These are phyloP conservation scores for Callimorpha dominula DNA, from an alignment of 2,888 invertebrate species.

Conservation along the genomic window DNA sequence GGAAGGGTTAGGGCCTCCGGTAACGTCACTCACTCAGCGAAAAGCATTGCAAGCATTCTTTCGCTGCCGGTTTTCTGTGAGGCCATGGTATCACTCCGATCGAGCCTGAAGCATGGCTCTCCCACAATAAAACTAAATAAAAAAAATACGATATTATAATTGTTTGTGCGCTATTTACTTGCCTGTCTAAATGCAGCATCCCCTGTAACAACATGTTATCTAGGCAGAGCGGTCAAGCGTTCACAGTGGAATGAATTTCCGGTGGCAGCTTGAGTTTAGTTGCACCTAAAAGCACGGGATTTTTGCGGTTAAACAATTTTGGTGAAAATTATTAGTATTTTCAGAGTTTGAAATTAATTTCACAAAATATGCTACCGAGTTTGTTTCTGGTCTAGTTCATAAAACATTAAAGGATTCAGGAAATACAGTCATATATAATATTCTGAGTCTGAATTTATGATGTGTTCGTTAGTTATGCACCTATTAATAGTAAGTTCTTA, in stretches of 20 bases:
- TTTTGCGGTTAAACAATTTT: constrained; percentile 31
- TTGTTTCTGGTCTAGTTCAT: background rate
- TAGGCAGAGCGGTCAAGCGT: constrained; percentile 70
- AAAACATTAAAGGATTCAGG: background rate
- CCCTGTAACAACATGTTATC: constrained; percentile 76
- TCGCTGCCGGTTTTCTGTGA: too few species aligned
- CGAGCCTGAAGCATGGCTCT: too few species aligned
- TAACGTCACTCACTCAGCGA: too few species aligned
- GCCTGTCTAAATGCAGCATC: constrained; percentile 50
- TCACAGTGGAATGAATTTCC: constrained; percentile 70
- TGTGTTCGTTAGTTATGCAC: too few species aligned
- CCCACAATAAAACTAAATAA: too few species aligned
- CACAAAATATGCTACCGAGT: background rate
- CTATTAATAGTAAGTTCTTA: too few species aligned
- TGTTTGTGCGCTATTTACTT: background rate
- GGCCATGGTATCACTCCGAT: too few species aligned
- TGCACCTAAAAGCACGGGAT: constrained; percentile 19
- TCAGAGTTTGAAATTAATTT: constrained; percentile 1
- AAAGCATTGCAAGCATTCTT: too few species aligned
- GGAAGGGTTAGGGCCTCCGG: too few species aligned
- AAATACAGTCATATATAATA: background rate
- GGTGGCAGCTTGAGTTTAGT: constrained; percentile 47
- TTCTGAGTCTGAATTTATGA: too few species aligned
- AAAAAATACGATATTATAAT: too few species aligned
- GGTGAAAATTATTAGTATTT: constrained; percentile 6